A percentile compares a stretch with the other conserved stretches of the same genome.
phyloP scores from a whole-genome alignment of 2,888 invertebrate genomes.

The Metellina segmentata region DNA sequence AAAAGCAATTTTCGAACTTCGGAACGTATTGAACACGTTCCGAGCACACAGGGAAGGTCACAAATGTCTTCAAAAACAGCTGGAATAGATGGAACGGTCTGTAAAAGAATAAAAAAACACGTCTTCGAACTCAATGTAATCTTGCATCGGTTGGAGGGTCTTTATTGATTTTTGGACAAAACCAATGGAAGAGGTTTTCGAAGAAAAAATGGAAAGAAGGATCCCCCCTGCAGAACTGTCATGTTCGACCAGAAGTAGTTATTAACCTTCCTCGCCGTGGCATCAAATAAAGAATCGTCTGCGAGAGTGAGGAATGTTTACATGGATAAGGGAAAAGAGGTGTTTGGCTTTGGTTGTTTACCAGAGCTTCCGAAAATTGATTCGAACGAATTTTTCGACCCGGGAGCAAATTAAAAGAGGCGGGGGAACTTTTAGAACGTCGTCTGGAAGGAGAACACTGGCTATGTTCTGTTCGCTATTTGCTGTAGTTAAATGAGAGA shows the following conservation, averaged over 20 bases:
- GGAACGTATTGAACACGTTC: constrained; percentile 27
- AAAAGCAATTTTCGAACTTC: constrained; percentile 51
- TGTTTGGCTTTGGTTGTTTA: constrained; percentile 22
- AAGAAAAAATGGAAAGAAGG: constrained; percentile 7
- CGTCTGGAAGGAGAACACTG: not conserved
- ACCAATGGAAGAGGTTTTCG: constrained; percentile 5
- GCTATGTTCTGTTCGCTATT: not conserved
- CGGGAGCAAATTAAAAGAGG: constrained; percentile 18
- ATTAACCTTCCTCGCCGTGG: constrained; percentile 22
- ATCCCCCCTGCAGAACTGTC: constrained; percentile 8
- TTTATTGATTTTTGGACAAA: constrained; percentile 41
- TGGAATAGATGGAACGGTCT: not conserved
- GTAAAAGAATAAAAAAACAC: not conserved
- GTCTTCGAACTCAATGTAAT: constrained; percentile 10
- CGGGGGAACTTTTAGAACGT: not conserved
- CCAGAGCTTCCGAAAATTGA: constrained; percentile 8
- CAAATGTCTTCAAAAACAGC: constrained; percentile 13
- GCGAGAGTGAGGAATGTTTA: constrained; percentile 24
- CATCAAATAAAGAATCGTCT: constrained; percentile 23
- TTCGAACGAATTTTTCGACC: constrained; percentile 20
- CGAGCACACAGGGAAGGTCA: constrained; percentile 9
- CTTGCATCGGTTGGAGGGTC: constrained; percentile 9
- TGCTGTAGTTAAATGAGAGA: not conserved
- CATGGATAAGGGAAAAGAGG: not conserved
- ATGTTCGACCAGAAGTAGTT: constrained; percentile 42